A percentile compares a stretch with the other conserved stretches of the same genome.
phyloP scores from a whole-genome alignment of 2,888 invertebrate species.

The Protodeltote pygarga region DNA sequence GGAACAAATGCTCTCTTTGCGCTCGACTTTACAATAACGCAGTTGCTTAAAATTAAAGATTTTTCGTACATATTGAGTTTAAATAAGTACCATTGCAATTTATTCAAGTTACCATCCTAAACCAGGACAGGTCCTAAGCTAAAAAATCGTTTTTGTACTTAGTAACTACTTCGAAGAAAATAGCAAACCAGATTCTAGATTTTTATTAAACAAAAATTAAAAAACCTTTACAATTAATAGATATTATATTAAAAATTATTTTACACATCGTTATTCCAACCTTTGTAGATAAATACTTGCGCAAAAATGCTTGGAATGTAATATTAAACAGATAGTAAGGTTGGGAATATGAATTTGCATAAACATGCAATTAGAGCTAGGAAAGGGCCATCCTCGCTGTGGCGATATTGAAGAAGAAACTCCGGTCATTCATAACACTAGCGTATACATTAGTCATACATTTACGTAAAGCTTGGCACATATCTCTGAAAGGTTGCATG shows the following conservation, averaged over 20 bases:
- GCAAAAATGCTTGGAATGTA: constrained; percentile 54
- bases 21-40: background rate
- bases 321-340: constrained; percentile 55
- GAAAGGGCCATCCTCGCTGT: constrained; percentile 55
- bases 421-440: constrained; percentile 47
- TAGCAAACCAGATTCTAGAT: too few relatives aligned
- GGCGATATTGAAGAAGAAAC: constrained; percentile 63
- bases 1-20: background rate
- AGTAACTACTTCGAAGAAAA: too few relatives aligned
- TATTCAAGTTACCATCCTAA: too few relatives aligned
- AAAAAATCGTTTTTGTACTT: too few relatives aligned
- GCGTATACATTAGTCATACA: constrained; percentile 44
- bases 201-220: too few relatives aligned
- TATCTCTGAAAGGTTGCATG: constrained; percentile 29
- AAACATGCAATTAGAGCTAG: constrained; percentile 72
- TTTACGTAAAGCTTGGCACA: constrained; percentile 27
- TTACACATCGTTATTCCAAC: background rate
- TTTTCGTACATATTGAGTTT: too few relatives aligned
- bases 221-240: too few relatives aligned
- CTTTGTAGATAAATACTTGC: constrained; percentile 10
- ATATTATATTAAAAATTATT: too few relatives aligned
- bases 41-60: background rate
- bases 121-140: too few relatives aligned
- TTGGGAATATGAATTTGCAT: constrained; percentile 63
- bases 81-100: too few relatives aligned